These are phyloP conservation scores for Lasius fuliginosus DNA, from an alignment of 2,888 invertebrate species.

Conservation along the genomic window DNA sequence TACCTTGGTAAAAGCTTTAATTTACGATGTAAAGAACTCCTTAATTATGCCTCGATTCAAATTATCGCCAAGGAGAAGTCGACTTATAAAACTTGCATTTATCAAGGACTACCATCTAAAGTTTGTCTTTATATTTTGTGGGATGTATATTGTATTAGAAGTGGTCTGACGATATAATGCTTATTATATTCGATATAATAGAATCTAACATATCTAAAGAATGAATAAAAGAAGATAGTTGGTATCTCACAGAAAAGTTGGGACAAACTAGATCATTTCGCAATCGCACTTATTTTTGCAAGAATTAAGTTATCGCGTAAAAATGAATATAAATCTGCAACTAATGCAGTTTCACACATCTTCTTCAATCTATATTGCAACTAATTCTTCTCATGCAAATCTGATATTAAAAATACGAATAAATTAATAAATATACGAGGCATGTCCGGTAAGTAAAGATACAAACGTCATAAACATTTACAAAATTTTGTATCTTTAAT, in stretches of 20 bases:
- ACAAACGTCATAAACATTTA: no score
- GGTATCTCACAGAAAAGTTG: neutral
- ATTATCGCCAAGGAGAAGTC: neutral
- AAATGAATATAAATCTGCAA: constrained; percentile 7
- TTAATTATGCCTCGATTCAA: constrained; percentile 16
- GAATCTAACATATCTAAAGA: neutral
- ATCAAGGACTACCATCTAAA: neutral
- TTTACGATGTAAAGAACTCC: constrained; percentile 27
- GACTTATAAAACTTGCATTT: constrained; percentile 3
- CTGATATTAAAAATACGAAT: neutral
- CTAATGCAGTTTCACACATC: neutral
- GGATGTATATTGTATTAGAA: neutral
- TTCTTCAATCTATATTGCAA: neutral
- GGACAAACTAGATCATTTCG: neutral
- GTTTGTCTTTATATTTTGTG: neutral
- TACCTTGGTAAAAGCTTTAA: neutral
- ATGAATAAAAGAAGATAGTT: neutral
- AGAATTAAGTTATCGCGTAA: neutral
- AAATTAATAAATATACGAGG: neutral
- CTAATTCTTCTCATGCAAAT: constrained; percentile 8
- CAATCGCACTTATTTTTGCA: neutral
- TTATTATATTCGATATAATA: constrained; percentile 6
- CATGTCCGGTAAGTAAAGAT: no score
- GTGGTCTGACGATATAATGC: neutral
- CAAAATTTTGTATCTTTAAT: no score